phyloP scores from a whole-genome alignment of 2,113 vertebrate genomes.

The Poecile atricapillus region DNA sequence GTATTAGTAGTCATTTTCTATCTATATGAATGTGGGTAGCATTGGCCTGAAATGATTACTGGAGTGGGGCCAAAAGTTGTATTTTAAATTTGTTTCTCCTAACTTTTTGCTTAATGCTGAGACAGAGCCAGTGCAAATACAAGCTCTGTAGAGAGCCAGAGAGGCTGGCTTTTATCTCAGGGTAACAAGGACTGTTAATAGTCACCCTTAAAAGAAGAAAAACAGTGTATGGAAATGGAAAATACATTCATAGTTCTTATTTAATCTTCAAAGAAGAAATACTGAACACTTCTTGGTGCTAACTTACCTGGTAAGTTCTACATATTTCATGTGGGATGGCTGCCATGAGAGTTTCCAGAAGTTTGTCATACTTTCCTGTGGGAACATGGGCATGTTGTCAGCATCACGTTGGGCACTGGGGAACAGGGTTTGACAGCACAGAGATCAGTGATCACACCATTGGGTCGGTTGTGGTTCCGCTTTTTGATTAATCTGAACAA shows the following conservation, averaged over 20 bases:
- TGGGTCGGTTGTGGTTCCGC: slow-evolving; percentile 58
- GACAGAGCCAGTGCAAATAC: neutral
- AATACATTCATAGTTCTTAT: neutral
- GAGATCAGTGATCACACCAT: slow-evolving; percentile 50
- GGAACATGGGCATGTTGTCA: neutral
- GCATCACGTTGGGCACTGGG: slow-evolving; percentile 34
- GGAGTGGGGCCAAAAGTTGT: neutral
- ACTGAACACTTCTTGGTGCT: neutral
- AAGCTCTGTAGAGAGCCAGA: neutral
- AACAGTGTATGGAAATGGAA: neutral
- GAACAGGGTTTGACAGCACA: slow-evolving; percentile 21
- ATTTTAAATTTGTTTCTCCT: neutral
- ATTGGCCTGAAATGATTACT: neutral
- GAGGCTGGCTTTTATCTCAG: neutral
- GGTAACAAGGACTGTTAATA: neutral
- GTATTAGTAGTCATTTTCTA: neutral
- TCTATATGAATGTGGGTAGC: neutral
- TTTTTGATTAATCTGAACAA: slow-evolving; percentile 58
- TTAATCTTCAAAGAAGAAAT: neutral
- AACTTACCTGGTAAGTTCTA: slow-evolving; percentile 62
- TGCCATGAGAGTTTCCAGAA: neutral
- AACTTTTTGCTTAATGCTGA: neutral
- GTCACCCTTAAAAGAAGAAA: neutral
- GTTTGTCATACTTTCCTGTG: neutral
- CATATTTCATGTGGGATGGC: neutral